These are phyloP conservation scores for Sialia sialis DNA, from an alignment of 2,113 vertebrate species.

Conservation along the genomic window DNA sequence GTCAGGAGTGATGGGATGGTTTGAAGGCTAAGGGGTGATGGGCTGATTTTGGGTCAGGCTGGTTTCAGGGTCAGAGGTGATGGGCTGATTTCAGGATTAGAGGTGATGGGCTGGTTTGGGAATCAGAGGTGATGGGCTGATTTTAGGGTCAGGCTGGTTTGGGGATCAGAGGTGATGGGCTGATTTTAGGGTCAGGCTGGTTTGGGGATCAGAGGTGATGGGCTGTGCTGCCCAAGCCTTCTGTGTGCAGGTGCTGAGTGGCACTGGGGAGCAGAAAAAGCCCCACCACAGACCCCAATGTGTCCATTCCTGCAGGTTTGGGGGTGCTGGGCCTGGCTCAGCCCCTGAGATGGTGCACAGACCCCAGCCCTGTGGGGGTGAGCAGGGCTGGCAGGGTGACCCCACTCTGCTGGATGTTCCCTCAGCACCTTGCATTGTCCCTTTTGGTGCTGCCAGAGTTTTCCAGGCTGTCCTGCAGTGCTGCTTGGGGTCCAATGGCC, in stretches of 20 bases:
- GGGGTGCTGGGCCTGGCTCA: not conserved
- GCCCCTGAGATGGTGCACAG: not conserved
- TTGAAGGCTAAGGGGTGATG: too few species aligned
- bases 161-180: not conserved
- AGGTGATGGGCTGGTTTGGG: too few species aligned
- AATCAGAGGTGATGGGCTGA: too few species aligned
- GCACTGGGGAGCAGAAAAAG: not conserved
- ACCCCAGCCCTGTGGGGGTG: accelerated
- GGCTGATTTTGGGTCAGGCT: too few species aligned
- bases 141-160: too few species aligned
- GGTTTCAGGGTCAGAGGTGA: too few species aligned
- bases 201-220: not conserved
- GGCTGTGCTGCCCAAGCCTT: not conserved
- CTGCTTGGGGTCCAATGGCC: not conserved
- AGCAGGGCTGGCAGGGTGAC: not conserved
- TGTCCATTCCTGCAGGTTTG: accelerated
- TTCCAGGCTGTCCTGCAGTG: accelerated
- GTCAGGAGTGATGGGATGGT: too few species aligned
- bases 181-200: not conserved
- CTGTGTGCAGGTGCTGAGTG: accelerated
- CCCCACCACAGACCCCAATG: not conserved
- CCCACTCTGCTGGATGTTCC: accelerated
- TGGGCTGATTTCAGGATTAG: too few species aligned
- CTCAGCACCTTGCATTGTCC: accelerated
- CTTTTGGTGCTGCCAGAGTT: accelerated